phyloP scores from a whole-genome alignment of 2,113 vertebrate species.

The Epinephelus lanceolatus region DNA sequence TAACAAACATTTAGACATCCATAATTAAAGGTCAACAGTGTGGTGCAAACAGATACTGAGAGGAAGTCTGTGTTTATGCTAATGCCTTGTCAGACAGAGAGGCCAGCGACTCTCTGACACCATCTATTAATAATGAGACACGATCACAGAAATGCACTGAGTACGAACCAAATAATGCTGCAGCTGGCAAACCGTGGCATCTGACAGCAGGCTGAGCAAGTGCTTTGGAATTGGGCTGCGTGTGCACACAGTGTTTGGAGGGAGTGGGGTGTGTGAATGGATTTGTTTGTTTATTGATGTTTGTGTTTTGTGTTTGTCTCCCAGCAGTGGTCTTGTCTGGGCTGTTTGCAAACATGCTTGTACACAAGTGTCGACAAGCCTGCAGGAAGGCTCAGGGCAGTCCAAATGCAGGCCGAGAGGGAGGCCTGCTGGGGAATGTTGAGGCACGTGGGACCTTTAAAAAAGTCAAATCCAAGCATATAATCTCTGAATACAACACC shows the following conservation, averaged over 20 bases:
- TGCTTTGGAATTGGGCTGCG: slow-evolving; percentile 42
- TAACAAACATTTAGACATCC: slow-evolving; percentile 79
- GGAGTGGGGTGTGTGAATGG: slow-evolving; percentile 53
- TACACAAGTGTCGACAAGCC: slow-evolving; percentile 57
- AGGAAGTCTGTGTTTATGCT: slow-evolving; percentile 84
- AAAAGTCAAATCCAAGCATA: background rate
- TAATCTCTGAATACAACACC: background rate
- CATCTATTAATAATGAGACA: slow-evolving; percentile 83
- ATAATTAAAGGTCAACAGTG: slow-evolving; percentile 82
- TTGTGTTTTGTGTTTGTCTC: slow-evolving; percentile 81
- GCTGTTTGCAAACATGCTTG: slow-evolving; percentile 79
- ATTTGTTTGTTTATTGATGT: slow-evolving; percentile 84
- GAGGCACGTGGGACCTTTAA: background rate
- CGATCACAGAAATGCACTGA: slow-evolving; percentile 60
- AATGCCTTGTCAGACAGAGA: slow-evolving; percentile 82
- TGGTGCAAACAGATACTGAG: slow-evolving; percentile 80
- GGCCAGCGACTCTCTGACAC: slow-evolving; percentile 75
- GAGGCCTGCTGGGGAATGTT: background rate
- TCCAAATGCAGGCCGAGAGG: background rate
- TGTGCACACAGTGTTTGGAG: slow-evolving; percentile 37
- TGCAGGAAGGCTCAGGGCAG: slow-evolving; percentile 9
- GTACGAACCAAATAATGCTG: slow-evolving; percentile 70
- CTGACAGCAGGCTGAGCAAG: slow-evolving; percentile 65
- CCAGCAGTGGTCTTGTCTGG: slow-evolving; percentile 75
- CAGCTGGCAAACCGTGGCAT: slow-evolving; percentile 53